These are phyloP conservation scores for Catharus bicknelli DNA, from an alignment of 2,113 vertebrate species.

Conservation along the genomic window DNA sequence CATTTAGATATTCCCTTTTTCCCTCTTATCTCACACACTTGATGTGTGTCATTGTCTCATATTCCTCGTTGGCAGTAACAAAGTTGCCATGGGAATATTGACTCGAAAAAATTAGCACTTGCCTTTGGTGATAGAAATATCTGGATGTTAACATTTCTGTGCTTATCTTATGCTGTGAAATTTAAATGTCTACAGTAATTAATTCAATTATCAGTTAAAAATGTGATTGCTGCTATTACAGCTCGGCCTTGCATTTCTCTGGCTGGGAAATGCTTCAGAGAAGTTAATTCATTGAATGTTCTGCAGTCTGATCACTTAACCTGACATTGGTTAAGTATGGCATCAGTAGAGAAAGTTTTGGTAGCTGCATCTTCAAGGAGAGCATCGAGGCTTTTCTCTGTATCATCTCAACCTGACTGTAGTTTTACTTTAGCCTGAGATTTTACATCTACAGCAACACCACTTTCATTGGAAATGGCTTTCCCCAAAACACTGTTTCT, in stretches of 20 bases:
- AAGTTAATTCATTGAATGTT: neutral
- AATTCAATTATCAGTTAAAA: neutral
- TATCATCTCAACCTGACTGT: neutral
- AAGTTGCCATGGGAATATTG: constrained; percentile 36
- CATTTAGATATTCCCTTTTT: neutral
- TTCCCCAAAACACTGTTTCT: neutral
- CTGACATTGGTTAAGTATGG: neutral
- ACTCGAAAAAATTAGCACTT: constrained; percentile 7
- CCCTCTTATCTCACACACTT: neutral
- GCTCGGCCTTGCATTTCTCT: neutral
- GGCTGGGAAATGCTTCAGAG: neutral
- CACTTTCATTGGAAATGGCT: neutral
- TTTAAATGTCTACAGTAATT: neutral
- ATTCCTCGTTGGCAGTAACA: neutral
- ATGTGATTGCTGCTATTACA: neutral
- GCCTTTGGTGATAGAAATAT: neutral
- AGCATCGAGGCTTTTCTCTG: neutral
- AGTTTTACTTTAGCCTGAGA: neutral
- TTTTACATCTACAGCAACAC: neutral
- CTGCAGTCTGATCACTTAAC: neutral
- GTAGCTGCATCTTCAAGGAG: neutral
- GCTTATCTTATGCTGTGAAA: neutral
- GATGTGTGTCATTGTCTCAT: neutral
- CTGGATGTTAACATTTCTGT: neutral
- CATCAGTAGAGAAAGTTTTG: neutral